Base-by-base conservation (phyloP, 2,113 vertebrate species). In the Vombatus ursinus region DNA sequence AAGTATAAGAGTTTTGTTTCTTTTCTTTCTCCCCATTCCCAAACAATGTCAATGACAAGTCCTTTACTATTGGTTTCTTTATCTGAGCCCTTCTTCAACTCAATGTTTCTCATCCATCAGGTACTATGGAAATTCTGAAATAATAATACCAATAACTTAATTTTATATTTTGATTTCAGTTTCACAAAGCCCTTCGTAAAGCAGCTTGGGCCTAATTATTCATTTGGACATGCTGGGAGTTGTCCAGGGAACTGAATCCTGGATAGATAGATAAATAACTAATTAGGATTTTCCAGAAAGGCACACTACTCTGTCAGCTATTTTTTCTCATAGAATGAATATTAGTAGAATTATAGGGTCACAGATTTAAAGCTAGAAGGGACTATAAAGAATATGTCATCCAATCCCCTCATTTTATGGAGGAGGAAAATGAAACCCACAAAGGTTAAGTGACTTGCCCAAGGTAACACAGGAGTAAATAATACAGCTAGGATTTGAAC, bases 11-110 rank as follows among this genome's bases (percentile, higher is more conserved):
- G n/a, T 44, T n/a, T 44, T 84, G 26, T 28, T 77, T 1, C 24
- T 14, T 90, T 31, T 91, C 23, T 90, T 95, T 93, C 19, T 61
- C 50, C 61, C 16, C 52, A 90, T 92, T 61, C 93, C 24, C 95
- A 37, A 94, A 91, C 0, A 5, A 95, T 52, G 25, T 90, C 50
- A 53, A 8, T 91, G 8, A 23, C 94, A 19, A 37, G 16, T 92
- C 50, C 94, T 50, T 95, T 92, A 31, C 16, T 84, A 84, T 84
- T 44, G 68, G 31, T 68, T 84, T 84, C n/a, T 84, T 84, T 44
- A 84, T 68, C 57, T 23, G n/a, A 44, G n/a, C 9, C 19, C 68
- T 84, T 57, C 25, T 57, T 84, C 37, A 44, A 84, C 37, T 44
- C n/a, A 84, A 84, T 84, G 6, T 84, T 19, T 77, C 57, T 61